Evolutionary conservation across 2,888 invertebrate species (phyloP), one percentile per base, ranked within the genome.

Genomic region (Tyria jacobaeae): DNA sequence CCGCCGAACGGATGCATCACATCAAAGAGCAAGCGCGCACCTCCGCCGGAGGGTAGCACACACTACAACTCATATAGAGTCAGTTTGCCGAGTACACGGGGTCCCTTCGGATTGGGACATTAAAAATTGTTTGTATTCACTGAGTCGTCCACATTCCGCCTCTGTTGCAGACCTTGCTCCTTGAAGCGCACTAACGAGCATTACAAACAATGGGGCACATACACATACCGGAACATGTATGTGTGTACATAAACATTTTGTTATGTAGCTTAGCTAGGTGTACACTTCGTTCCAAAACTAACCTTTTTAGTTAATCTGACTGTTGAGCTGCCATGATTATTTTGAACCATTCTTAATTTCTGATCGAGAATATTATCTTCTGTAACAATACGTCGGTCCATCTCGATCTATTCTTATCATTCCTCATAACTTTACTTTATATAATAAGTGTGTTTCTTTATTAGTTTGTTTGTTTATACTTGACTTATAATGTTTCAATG

Each of bases 41-140:
- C 41, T 27, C 3, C 47, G 21, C 25, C 60, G 62, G 61, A 64
- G 77, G 71, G 74, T 58, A 35, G 60, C 60, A 34, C 47, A 24
- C 55, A 51, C 44, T 57, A 41, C 57, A 64, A 62, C 41, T 62
- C 68, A 68, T 75, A 68, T 57, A 53, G 24, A 37, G 41, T 31
- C 39, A 31, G 65, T 59, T 53, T 64, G 64, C 52, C 39, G 14
- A 31, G 31, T 31, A 31, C 15, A n/a, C 53, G 53, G 39, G 15
- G 2, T 14, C 15, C 60, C 51, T 60, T 48, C 10, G n/a, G 47
- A 4, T 41, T 31, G 44, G 25, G 17, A 61, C 62, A 61, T 73
- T 64, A 56, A 47, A 51, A 24, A 52, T 57, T 68, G 70, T 74
- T 76, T 66, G 67, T 63, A 74, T 73, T 68, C 70, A 76, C 41